Percentiles rank a stretch among this genome's conserved stretches.
These are phyloP conservation scores for Furnarius figulus DNA, from an alignment of 2,113 vertebrate species.

Conservation along the genomic window DNA sequence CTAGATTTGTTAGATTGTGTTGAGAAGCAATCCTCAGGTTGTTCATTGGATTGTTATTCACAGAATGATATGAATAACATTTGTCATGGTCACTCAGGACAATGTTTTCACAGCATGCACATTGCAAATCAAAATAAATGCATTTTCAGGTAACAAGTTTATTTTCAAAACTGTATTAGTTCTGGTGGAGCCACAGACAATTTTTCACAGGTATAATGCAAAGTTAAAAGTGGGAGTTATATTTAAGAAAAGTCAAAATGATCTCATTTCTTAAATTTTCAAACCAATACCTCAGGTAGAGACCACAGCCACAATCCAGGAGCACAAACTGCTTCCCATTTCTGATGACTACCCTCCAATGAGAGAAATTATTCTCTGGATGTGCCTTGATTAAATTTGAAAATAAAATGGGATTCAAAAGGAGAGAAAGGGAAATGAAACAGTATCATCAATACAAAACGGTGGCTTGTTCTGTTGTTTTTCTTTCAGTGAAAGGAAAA, in stretches of 20 bases:
- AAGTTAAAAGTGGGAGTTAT: not conserved
- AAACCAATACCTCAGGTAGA: not conserved
- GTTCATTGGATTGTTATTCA: not conserved
- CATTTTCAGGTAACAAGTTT: not conserved
- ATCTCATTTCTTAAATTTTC: not conserved
- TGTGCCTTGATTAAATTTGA: not conserved
- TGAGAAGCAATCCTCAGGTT: not conserved
- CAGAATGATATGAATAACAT: not conserved
- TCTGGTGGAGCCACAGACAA: not conserved
- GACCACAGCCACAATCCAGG: rapidly evolving
- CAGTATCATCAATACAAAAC: not conserved
- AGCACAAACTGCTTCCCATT: not conserved
- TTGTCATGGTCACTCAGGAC: not conserved
- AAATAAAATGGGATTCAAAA: constrained; percentile 4
- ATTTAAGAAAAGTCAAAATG: not conserved
- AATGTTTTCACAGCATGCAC: not conserved
- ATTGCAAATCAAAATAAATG: not conserved
- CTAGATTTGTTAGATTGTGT: not conserved
- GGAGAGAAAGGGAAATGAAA: not conserved
- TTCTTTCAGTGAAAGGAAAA: not conserved
- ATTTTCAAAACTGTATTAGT: not conserved
- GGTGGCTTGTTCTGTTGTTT: rapidly evolving
- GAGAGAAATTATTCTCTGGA: not conserved
- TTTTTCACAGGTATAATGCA: not conserved
- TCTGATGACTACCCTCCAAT: not conserved